Base-by-base conservation (phyloP, 2,888 invertebrate species). In the Conus canariensis region DNA sequence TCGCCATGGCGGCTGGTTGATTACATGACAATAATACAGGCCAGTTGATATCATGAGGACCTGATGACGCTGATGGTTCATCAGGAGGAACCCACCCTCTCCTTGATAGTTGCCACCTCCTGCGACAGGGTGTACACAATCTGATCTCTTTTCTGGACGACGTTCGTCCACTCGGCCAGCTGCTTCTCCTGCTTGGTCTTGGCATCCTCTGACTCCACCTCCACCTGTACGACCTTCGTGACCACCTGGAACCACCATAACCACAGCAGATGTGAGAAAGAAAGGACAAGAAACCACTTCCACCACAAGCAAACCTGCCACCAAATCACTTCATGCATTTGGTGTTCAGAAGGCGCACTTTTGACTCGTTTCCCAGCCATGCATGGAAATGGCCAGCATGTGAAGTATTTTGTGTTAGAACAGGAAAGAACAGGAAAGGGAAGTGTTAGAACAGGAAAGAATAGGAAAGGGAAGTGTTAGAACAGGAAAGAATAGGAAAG, bases 151-250 rank as follows among this genome's bases (percentile, higher is more conserved):
- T 58, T 85, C 5, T n/a, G 56, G 45, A 22, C 74, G 10, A 30
- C 64, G 7, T n/a, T n/a, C 77, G 85, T 74, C 89, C 64, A 90
- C 77, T 86, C n/a, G 14, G n/a, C 19, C n/a, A 86, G 30, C n/a
- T 90, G 30, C 7, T 80, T 16, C 56, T 64, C 77, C 86, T 87
- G 80, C 7, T 82, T 74, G 0, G 91, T 90, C 89, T 92, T 92
- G 85, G 94, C 90, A 8, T 92, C 91, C 30, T 93, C 92, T 7
- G 94, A 94, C 87, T 95, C 94, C 25, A 94, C 93, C 91, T 94
- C 93, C 45, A 94, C 92, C 87, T 93, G 92, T 19, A 94, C 92
- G 16, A 94, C 93, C 90, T 94, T 93, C 1, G 94, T 94, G 77
- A 93, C 91, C 30, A 95, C 94, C 95, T 95, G 90, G 4, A 90